A percentile compares a stretch with the other conserved stretches of the same genome.
Conservation (phyloP, 2,797 vertebrate species). For the Hyperoplus immaculatus region DNA sequence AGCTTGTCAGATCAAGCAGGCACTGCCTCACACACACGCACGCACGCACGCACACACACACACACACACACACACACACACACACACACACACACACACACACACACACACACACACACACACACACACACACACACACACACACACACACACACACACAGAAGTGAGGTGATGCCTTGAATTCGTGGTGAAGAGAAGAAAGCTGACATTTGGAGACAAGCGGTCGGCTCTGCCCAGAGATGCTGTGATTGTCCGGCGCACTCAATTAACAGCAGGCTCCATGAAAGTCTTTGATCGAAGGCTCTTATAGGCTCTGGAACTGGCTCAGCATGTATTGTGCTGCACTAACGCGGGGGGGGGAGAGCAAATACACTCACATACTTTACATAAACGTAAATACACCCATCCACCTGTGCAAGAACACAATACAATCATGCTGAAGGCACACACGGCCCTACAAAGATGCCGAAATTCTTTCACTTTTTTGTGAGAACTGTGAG, state of each 20-base stretch:
- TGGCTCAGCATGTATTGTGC: slow-evolving; percentile 41
- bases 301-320: slow-evolving; percentile 59
- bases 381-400: neutral
- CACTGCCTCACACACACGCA: slow-evolving; percentile 22
- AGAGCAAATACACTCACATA: slow-evolving; percentile 9
- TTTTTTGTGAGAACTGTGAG: too few species aligned
- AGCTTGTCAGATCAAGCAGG: slow-evolving; percentile 82
- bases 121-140: slow-evolving; percentile 54
- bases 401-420: slow-evolving; percentile 1
- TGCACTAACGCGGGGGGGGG: slow-evolving; percentile 10
- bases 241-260: slow-evolving; percentile 53
- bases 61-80: slow-evolving; percentile 56
- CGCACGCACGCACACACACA: slow-evolving; percentile 51
- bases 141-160: slow-evolving; percentile 52
- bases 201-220: slow-evolving; percentile 75
- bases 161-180: slow-evolving; percentile 64
- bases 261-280: slow-evolving; percentile 68
- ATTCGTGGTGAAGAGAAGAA: slow-evolving; percentile 69
- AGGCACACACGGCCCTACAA: neutral
- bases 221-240: slow-evolving; percentile 38
- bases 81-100: slow-evolving; percentile 43
- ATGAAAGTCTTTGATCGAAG: slow-evolving; percentile 71
- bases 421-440: slow-evolving; percentile 11
- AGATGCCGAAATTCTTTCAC: neutral
- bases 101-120: slow-evolving; percentile 16